Evolutionary conservation across 2,888 invertebrate genomes (phyloP).

Genomic region (Tipula confusa): DNA sequence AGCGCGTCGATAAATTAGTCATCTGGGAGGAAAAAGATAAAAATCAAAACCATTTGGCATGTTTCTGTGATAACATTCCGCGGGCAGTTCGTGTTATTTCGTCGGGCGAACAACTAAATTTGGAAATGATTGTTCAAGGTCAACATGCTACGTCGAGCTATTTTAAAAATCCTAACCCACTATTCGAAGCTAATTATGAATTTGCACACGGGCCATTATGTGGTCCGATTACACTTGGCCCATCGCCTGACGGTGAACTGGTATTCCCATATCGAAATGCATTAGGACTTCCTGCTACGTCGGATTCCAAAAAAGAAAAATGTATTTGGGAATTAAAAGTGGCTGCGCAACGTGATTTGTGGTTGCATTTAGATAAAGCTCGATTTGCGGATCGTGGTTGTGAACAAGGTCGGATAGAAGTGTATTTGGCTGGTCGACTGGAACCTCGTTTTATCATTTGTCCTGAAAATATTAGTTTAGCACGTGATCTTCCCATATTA

Average conservation of each 20-base stretch:
- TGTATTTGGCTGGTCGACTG: slow-evolving; percentile 66
- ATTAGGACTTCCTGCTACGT: slow-evolving; percentile 55
- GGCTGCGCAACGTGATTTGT: slow-evolving; percentile 77
- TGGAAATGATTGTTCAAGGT: slow-evolving; percentile 77
- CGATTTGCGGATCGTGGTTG: slow-evolving; percentile 80
- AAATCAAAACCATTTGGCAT: slow-evolving; percentile 66
- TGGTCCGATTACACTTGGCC: slow-evolving; percentile 75
- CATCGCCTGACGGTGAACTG: slow-evolving; percentile 79
- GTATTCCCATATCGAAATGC: slow-evolving; percentile 82
- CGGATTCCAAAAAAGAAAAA: slow-evolving; percentile 64
- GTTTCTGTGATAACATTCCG: slow-evolving; percentile 64
- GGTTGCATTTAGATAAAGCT: slow-evolving; percentile 81
- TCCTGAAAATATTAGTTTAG: slow-evolving; percentile 78
- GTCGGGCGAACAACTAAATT: slow-evolving; percentile 72
- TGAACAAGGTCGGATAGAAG: slow-evolving; percentile 80
- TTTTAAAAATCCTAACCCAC: slow-evolving; percentile 77
- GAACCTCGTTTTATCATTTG: slow-evolving; percentile 78
- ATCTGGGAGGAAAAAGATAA: slow-evolving; percentile 72
- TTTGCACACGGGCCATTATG: slow-evolving; percentile 87
- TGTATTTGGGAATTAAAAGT: slow-evolving; percentile 81
- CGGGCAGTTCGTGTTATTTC: slow-evolving; percentile 67
- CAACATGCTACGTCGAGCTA: slow-evolving; percentile 82
- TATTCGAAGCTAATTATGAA: slow-evolving; percentile 83
- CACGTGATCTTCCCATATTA: slow-evolving; percentile 73
- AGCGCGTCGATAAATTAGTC: slow-evolving; percentile 76